A percentile compares a stretch with the other conserved stretches of the same genome.
These are phyloP conservation scores for Colletes collaris DNA, from an alignment of 2,888 invertebrate genomes.

Conservation along the genomic window DNA sequence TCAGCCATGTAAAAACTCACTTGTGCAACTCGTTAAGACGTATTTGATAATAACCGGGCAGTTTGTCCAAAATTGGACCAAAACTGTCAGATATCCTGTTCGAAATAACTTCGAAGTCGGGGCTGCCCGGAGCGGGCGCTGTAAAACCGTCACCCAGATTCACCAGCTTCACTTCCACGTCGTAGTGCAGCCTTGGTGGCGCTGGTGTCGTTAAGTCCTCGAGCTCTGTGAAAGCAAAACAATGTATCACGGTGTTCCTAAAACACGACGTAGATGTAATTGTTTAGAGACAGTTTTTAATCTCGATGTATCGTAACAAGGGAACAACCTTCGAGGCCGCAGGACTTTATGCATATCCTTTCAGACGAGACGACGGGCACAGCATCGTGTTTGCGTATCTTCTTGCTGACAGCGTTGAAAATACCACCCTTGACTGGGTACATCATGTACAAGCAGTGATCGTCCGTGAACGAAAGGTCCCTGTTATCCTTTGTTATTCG, in stretches of 20 bases:
- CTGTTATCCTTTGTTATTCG: conserved; percentile 89
- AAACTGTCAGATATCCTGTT: conserved; percentile 87
- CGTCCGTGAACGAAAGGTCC: conserved; percentile 93
- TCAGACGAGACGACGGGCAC: conserved; percentile 89
- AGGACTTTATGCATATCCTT: conserved; percentile 92
- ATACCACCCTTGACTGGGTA: conserved; percentile 93
- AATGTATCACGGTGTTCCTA: not conserved
- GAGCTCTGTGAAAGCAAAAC: conserved; percentile 82
- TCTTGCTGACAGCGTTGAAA: conserved; percentile 93
- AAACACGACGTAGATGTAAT: no score
- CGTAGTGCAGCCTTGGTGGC: conserved; percentile 88
- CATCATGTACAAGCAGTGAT: conserved; percentile 93
- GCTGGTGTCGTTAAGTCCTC: conserved; percentile 86
- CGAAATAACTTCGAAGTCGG: conserved; percentile 89
- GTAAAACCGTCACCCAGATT: conserved; percentile 91
- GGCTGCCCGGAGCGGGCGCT: conserved; percentile 88
- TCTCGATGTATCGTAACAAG: not conserved
- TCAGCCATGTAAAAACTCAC: conserved; percentile 79
- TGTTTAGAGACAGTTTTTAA: no score
- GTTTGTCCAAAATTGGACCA: conserved; percentile 85
- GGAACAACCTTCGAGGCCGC: conserved; percentile 87
- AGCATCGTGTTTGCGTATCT: conserved; percentile 91
- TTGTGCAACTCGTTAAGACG: conserved; percentile 88
- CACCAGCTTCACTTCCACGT: conserved; percentile 89
- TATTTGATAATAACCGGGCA: conserved; percentile 90